These are phyloP conservation scores for Synergus itoensis DNA, from an alignment of 2,888 invertebrate species.

Conservation along the genomic window DNA sequence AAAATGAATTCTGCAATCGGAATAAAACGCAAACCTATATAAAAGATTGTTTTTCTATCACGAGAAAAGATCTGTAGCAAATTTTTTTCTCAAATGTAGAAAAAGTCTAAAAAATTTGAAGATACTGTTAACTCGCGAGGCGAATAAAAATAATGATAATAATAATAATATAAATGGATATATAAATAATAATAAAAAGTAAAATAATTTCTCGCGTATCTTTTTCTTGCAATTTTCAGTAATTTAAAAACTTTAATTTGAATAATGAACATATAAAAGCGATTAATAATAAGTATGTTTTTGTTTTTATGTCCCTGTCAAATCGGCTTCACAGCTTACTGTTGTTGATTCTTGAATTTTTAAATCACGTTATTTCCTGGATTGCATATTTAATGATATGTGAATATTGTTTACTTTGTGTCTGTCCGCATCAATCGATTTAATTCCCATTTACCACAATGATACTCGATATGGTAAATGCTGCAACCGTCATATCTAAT, in stretches of 20 bases:
- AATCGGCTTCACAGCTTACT: not conserved
- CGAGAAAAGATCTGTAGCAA: not conserved
- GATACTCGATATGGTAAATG: not conserved
- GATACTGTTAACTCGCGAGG: too few species aligned
- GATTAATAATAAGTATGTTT: too few species aligned
- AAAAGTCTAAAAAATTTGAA: not conserved
- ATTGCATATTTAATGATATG: not conserved
- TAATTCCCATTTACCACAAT: slow-evolving; percentile 14
- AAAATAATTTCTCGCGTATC: too few species aligned
- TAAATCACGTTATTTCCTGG: not conserved
- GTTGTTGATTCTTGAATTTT: not conserved
- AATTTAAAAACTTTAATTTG: too few species aligned
- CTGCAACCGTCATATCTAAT: slow-evolving; percentile 12
- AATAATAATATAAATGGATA: too few species aligned
- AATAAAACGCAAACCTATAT: slow-evolving; percentile 7
- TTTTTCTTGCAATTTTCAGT: too few species aligned
- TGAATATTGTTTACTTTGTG: not conserved
- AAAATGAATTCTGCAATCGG: slow-evolving; percentile 15
- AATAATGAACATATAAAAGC: too few species aligned
- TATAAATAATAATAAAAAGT: not conserved
- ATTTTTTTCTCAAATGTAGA: not conserved
- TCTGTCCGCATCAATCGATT: slow-evolving; percentile 5
- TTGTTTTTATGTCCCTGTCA: too few species aligned
- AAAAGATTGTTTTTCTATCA: not conserved
- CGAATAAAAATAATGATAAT: too few species aligned